These are phyloP conservation scores for Botrylloides violaceus DNA, from an alignment of 23 tunicate genomes.

Conservation along the genomic window DNA sequence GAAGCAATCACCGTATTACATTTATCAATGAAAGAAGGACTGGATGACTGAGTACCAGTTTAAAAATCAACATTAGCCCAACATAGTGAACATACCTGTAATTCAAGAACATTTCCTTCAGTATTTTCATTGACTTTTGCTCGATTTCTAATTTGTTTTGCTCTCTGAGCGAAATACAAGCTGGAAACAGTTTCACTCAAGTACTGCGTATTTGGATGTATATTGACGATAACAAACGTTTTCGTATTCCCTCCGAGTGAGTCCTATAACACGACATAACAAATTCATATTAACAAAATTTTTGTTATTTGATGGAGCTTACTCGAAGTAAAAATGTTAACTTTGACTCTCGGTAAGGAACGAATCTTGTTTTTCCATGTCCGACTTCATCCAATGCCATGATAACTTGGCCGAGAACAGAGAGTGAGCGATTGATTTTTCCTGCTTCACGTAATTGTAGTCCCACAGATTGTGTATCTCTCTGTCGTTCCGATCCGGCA, in stretches of 20 bases:
- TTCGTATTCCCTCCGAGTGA: slow-evolving; percentile 80
- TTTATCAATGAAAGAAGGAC: neutral
- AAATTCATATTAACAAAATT: neutral
- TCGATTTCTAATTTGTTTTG: slow-evolving; percentile 66
- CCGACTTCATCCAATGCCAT: slow-evolving; percentile 48
- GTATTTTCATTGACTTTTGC: slow-evolving; percentile 62
- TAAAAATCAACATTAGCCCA: neutral
- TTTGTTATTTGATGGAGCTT: neutral
- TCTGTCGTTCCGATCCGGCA: slow-evolving; percentile 87
- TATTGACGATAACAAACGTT: slow-evolving; percentile 58
- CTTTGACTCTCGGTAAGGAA: slow-evolving; percentile 80
- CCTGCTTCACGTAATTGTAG: slow-evolving; percentile 65
- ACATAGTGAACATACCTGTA: slow-evolving; percentile 34
- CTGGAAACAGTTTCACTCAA: slow-evolving; percentile 67
- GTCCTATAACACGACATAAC: too few species aligned
- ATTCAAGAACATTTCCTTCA: slow-evolving; percentile 41
- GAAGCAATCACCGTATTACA: too few species aligned
- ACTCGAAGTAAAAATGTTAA: slow-evolving; percentile 64
- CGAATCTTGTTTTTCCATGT: slow-evolving; percentile 30
- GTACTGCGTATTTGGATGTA: slow-evolving; percentile 32
- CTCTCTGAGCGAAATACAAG: slow-evolving; percentile 61
- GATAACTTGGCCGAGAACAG: slow-evolving; percentile 76
- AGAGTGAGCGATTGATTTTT: slow-evolving; percentile 60
- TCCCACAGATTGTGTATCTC: slow-evolving; percentile 46
- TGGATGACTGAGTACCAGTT: neutral